Base-by-base conservation (phyloP, 2,797 vertebrate species). In the Ispidina picta region DNA sequence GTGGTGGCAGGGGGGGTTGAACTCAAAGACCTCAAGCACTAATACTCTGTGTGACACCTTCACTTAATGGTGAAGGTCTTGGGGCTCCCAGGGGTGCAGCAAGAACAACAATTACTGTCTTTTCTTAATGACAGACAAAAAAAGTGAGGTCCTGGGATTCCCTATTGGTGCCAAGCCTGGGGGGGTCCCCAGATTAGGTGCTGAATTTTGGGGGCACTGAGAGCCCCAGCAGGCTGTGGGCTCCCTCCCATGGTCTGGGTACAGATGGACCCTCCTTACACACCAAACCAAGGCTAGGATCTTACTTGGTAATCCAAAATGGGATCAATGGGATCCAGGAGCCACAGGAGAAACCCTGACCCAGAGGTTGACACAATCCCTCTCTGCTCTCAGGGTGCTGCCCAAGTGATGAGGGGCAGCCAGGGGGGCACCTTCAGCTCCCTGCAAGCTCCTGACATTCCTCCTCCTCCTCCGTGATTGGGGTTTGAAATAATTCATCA, bases 321-420 rank as follows among this genome's bases (percentile, higher is more conserved):
- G 6, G 18, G 58, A 52, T 10, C 54, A 54, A n/a, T 14, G 5
- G 18, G 58, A 52, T 10, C 54, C 12, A 29, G 39, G 31, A 37
- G 33, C 59, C 44, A 51, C 31, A 48, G 51, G 51, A 55, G 51
- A 9, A 35, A 60, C 12, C n/a, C 16, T 3, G 1, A 37, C 8
- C 29, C 46, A 23, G 4, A 13, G 5, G 23, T 4, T 31, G 16
- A 20, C 1, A 7, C 0, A 5, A 23, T 9, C 46, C 76, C 54
- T 5, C 49, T 35, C 35, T 12, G 37, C 46, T 54, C 43, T 20
- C n/a, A 46, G 39, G 51, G 46, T 28, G 76, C 41, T 41, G 68
- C 35, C 35, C 48, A 17, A 17, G n/a, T 1, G 28, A n/a, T 31
- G 25, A 6, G 52, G 43, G 44, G 62, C 72, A 46, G 25, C 7